Base-by-base conservation (phyloP, 2,113 vertebrate species). In the Pristiophorus japonicus region DNA sequence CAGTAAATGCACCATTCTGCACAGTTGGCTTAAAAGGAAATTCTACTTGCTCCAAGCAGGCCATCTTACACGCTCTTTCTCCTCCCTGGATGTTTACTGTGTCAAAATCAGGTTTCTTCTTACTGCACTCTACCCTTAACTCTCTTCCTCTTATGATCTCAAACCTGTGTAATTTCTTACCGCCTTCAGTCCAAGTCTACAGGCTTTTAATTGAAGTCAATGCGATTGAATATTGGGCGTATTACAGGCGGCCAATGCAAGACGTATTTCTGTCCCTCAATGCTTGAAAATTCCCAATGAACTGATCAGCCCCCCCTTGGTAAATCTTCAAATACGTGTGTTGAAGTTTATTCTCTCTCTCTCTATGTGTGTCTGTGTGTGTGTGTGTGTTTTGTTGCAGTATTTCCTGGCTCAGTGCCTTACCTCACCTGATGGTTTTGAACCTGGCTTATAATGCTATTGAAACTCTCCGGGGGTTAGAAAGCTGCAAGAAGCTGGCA, bases 371-470 rank as follows among this genome's bases (percentile, higher is more conserved):
- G 87, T 90, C 47, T 88, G 30, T 42, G 30, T 90, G 87, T 90
- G 85, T 88, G 30, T 42, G 66, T 93, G 27, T 63, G 94, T 95
- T 45, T 93, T 42, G 2, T 34, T 95, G 2, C 66, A 95, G 66
- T 7, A 1, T 85, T 0, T 0, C 24, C 27, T 96, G 70, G 93
- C 94, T 96, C 38, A 18, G 5, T 59, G 47, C 94, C 62, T 63
- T 96, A 90, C 95, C 95, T 0, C 0, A 95, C n/a, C 47, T 96
- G 1, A 0, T 65, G 18, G 87, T 94, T 51, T 38, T 6, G 0
- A 95, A 95, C 42, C 95, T 96, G 20, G 12, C 59, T 51, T 96
- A 95, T 73, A 96, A 95, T 24, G 66, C 65, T 3, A 84, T 95
- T 45, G 7, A 0, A 38, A 67, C 95, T 0, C 0, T 55, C 4